Evolutionary conservation across 2,888 invertebrate genomes (phyloP).

Genomic region (Nymphalis polychloros): DNA sequence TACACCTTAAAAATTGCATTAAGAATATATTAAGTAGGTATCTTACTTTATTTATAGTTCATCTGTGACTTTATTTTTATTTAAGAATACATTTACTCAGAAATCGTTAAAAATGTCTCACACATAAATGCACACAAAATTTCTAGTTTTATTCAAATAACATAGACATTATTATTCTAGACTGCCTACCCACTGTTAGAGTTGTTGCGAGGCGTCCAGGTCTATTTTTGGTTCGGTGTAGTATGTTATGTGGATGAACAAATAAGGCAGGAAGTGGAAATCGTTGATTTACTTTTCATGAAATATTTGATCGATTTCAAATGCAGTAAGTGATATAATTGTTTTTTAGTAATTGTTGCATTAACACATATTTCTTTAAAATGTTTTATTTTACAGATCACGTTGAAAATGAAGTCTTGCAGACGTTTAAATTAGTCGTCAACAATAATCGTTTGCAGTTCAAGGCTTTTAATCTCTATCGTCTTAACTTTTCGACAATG

Average conservation of each 20-base stretch:
- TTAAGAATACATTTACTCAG: too few species aligned
- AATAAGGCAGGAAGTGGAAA: conserved; percentile 54
- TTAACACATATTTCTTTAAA: neutral
- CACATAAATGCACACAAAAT: neutral
- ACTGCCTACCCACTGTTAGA: conserved; percentile 48
- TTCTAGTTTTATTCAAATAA: neutral
- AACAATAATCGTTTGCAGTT: conserved; percentile 54
- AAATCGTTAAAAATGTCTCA: neutral
- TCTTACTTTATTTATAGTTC: too few species aligned
- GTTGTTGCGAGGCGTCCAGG: conserved; percentile 46
- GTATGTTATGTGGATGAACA: conserved; percentile 56
- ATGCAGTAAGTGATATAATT: conserved; percentile 51
- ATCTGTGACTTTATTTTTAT: too few species aligned
- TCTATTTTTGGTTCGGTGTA: conserved; percentile 54
- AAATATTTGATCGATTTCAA: conserved; percentile 61
- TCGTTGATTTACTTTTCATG: conserved; percentile 54
- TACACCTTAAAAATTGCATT: too few species aligned
- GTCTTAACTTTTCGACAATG: conserved; percentile 55
- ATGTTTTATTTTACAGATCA: conserved; percentile 48
- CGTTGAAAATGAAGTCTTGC: conserved; percentile 47
- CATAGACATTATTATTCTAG: conserved; percentile 33
- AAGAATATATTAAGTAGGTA: too few species aligned
- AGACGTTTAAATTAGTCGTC: conserved; percentile 58
- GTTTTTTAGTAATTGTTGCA: too few species aligned
- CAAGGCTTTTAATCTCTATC: conserved; percentile 55